Percentiles rank a stretch among this genome's conserved stretches.
These are phyloP conservation scores for Peromyscus californicus DNA, from an alignment of 2,113 vertebrate genomes.

Conservation along the genomic window DNA sequence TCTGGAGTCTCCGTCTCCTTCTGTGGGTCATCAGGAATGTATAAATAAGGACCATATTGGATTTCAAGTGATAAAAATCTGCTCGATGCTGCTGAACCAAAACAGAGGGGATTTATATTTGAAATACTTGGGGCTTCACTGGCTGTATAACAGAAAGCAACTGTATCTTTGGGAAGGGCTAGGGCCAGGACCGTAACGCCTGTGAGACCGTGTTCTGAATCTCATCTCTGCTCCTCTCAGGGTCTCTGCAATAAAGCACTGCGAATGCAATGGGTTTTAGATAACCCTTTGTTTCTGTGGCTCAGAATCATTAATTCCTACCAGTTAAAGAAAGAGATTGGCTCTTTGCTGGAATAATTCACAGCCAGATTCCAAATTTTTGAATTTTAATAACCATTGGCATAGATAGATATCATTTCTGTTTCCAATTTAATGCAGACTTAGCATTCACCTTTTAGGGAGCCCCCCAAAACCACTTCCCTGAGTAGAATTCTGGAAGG, in stretches of 20 bases:
- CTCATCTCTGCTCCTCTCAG: not conserved
- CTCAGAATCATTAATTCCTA: not conserved
- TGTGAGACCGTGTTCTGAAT: not conserved
- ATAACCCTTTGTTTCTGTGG: not conserved
- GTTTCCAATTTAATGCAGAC: not conserved
- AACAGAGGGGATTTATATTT: constrained; percentile 62
- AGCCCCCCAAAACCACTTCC: not conserved
- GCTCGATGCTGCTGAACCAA: not conserved
- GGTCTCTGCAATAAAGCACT: not conserved
- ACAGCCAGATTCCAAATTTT: not conserved
- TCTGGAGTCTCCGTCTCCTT: constrained; percentile 2
- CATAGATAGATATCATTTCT: not conserved
- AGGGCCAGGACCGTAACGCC: not conserved
- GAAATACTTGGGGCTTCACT: constrained; percentile 14
- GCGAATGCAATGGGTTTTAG: not conserved
- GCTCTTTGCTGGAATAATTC: not conserved
- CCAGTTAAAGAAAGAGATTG: not conserved
- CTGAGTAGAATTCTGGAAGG: not conserved
- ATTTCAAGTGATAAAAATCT: constrained; percentile 67
- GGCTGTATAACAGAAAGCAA: not conserved
- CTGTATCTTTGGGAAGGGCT: not conserved
- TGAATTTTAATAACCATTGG: not conserved
- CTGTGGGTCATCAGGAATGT: constrained; percentile 21
- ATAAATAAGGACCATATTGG: constrained; percentile 66
- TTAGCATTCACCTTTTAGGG: not conserved